phyloP scores from a whole-genome alignment of 2,888 invertebrate genomes.

The Panopea generosa region DNA sequence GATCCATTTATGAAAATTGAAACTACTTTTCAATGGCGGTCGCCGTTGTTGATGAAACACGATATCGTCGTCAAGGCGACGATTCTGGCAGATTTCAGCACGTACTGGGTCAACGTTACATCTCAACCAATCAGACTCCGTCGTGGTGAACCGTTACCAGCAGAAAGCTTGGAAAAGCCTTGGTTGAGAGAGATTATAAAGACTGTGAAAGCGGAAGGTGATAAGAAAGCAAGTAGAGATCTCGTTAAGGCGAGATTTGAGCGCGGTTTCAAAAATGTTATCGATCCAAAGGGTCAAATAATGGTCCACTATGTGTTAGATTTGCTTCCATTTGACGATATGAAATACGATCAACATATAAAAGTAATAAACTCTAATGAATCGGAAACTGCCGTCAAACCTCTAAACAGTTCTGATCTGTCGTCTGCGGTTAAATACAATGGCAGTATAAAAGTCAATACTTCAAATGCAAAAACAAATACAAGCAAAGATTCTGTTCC shows the following conservation, averaged over 20 bases:
- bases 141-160: slow-evolving; percentile 23
- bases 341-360: too few relatives aligned
- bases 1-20: too few relatives aligned
- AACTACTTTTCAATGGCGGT: too few relatives aligned
- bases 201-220: slow-evolving; percentile 27
- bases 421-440: too few relatives aligned
- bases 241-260: slow-evolving; percentile 43
- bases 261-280: slow-evolving; percentile 35
- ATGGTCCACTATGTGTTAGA: slow-evolving; percentile 54
- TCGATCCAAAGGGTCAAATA: slow-evolving; percentile 49
- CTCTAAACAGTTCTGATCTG: too few relatives aligned
- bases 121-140: slow-evolving; percentile 32
- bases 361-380: too few relatives aligned
- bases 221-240: slow-evolving; percentile 20
- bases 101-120: slow-evolving; percentile 52
- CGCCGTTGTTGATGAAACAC: slow-evolving; percentile 35
- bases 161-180: slow-evolving; percentile 43
- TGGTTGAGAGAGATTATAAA: slow-evolving; percentile 57
- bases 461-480: too few relatives aligned
- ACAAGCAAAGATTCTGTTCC: too few relatives aligned
- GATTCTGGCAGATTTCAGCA: slow-evolving; percentile 42
- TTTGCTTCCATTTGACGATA: slow-evolving; percentile 53
- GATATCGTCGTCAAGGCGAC: slow-evolving; percentile 50
- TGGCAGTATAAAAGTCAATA: too few relatives aligned
- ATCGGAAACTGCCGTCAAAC: too few relatives aligned